Percentiles rank a stretch among this genome's conserved stretches.
Conservation (phyloP, 2,888 invertebrate genomes). For the Drosophila atroscutellata region DNA sequence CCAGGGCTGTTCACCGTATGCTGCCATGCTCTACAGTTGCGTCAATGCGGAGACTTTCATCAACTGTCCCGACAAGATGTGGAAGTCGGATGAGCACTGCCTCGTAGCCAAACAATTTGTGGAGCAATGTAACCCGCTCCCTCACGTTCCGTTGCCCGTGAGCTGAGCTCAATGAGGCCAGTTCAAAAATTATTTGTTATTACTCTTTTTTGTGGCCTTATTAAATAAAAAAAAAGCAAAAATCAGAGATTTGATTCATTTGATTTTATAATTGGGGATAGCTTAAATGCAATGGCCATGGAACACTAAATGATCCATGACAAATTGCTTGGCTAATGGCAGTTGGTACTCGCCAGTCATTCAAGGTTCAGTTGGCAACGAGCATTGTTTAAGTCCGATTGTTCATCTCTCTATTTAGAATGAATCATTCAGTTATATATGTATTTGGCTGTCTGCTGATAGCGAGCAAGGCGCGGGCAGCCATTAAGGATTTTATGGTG, state of each 20-base stretch:
- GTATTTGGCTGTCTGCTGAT: slow-evolving; percentile 33
- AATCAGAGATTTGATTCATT: not conserved
- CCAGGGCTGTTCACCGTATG: slow-evolving; percentile 81
- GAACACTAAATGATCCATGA: slow-evolving; percentile 44
- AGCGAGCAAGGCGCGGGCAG: slow-evolving; percentile 29
- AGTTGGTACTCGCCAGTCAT: slow-evolving; percentile 17
- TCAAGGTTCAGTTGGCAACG: slow-evolving; percentile 48
- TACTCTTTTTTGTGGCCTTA: not conserved
- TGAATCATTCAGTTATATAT: slow-evolving; percentile 34
- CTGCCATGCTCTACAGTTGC: slow-evolving; percentile 82
- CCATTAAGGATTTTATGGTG: slow-evolving; percentile 72
- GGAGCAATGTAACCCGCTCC: slow-evolving; percentile 81
- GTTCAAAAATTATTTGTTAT: not conserved
- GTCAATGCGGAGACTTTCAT: slow-evolving; percentile 83
- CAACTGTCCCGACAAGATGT: slow-evolving; percentile 80
- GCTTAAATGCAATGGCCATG: not conserved
- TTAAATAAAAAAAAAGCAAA: not conserved
- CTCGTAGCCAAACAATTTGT: slow-evolving; percentile 78
- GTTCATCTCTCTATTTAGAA: slow-evolving; percentile 8
- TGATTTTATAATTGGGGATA: slow-evolving; percentile 3
- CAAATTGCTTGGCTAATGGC: slow-evolving; percentile 11
- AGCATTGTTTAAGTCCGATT: slow-evolving; percentile 15
- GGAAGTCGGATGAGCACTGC: slow-evolving; percentile 77
- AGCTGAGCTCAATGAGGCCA: slow-evolving; percentile 38
- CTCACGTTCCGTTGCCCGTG: slow-evolving; percentile 80